Conservation (phyloP, 1,140 invertebrate species). For the Orussus abietinus region DNA sequence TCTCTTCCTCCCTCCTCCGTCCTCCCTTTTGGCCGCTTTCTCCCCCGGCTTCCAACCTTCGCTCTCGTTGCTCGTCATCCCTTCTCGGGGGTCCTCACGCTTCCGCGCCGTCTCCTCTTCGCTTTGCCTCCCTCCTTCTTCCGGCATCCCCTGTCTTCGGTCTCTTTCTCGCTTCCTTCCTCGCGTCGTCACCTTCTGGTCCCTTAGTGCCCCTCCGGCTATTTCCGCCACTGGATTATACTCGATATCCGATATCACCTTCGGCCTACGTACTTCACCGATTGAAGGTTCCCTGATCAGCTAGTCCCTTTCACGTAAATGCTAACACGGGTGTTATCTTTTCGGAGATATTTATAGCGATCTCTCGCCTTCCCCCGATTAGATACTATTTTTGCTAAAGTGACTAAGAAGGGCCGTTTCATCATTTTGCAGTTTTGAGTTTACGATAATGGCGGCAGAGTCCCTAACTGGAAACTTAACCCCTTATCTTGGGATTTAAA, state of each 20-base stretch:
- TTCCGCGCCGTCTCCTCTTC: slow-evolving; percentile 3
- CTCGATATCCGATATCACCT: slow-evolving; percentile 36
- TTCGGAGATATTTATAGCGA: too few relatives aligned
- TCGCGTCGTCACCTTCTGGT: slow-evolving; percentile 24
- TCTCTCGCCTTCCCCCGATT: too few relatives aligned
- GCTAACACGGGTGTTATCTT: too few relatives aligned
- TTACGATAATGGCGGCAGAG: too few relatives aligned
- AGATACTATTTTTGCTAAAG: too few relatives aligned
- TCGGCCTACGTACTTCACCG: slow-evolving; percentile 12
- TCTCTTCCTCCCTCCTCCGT: slow-evolving; percentile 17
- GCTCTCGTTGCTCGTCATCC: slow-evolving; percentile 8
- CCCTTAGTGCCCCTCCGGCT: slow-evolving; percentile 27
- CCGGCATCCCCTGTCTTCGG: slow-evolving; percentile 10
- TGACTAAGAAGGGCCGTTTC: neutral
- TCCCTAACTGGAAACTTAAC: too few relatives aligned
- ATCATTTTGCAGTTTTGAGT: too few relatives aligned
- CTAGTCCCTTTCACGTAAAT: too few relatives aligned
- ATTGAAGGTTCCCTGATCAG: too few relatives aligned
- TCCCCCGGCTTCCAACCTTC: slow-evolving; percentile 12
- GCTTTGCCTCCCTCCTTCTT: slow-evolving; percentile 13
- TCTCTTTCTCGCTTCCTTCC: slow-evolving; percentile 15
- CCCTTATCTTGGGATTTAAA: too few relatives aligned
- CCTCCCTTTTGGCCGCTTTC: slow-evolving; percentile 21
- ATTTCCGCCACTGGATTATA: slow-evolving; percentile 36
- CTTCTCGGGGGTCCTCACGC: slow-evolving; percentile 8